A percentile compares a stretch with the other conserved stretches of the same genome.
phyloP scores from a whole-genome alignment of 2,888 invertebrate species.

The Priocnemis perturbator region DNA sequence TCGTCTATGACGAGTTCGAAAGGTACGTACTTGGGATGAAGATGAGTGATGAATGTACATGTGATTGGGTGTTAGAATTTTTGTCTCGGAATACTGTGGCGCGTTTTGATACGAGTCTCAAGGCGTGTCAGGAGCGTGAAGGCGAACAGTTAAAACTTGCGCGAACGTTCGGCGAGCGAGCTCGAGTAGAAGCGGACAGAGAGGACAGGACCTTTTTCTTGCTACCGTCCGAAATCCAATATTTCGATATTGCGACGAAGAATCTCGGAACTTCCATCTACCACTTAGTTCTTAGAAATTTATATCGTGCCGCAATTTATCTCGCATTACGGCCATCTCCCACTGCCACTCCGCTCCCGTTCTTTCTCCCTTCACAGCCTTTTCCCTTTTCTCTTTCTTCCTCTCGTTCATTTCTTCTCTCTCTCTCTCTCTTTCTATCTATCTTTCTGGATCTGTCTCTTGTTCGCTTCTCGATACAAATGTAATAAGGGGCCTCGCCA shows the following conservation, averaged over 20 bases:
- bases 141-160: no score
- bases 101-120: no score
- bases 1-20: no score
- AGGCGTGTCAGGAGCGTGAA: no score
- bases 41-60: no score
- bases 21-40: no score
- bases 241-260: slow-evolving; percentile 55
- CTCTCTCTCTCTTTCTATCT: slow-evolving; percentile 5
- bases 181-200: no score
- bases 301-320: slow-evolving; percentile 42
- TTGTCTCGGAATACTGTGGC: no score
- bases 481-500: slow-evolving; percentile 33
- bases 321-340: slow-evolving; percentile 41
- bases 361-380: slow-evolving; percentile 15
- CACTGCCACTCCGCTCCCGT: slow-evolving; percentile 35
- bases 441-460: not conserved
- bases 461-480: slow-evolving; percentile 43
- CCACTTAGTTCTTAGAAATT: slow-evolving; percentile 46
- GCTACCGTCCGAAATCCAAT: slow-evolving; percentile 58
- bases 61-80: no score
- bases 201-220: slow-evolving; percentile 30
- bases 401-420: slow-evolving; percentile 20
- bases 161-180: no score
- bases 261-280: slow-evolving; percentile 42
- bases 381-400: slow-evolving; percentile 14